These are phyloP conservation scores for Champsocephalus gunnari DNA, from an alignment of 2,797 vertebrate species.

Conservation along the genomic window DNA sequence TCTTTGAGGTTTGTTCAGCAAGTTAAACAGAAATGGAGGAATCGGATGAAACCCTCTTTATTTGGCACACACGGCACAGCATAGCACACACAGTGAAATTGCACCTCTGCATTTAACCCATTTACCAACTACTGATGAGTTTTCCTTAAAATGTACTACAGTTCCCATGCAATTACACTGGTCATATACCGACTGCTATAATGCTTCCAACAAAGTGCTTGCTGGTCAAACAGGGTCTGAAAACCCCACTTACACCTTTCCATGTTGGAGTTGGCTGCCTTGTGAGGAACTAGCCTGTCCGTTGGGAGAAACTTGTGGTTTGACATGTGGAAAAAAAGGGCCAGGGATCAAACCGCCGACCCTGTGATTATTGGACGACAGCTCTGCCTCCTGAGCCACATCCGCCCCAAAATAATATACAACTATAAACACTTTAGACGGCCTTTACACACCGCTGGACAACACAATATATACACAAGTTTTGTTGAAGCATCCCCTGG, in stretches of 20 bases:
- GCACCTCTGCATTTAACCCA: no score
- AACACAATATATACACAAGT: neutral
- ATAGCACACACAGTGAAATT: no score
- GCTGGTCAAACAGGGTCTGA: neutral
- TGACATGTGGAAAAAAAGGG: neutral
- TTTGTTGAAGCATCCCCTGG: neutral
- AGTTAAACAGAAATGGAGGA: no score
- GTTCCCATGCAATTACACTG: no score
- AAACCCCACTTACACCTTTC: neutral
- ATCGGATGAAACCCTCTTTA: no score
- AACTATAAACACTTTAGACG: constrained; percentile 1
- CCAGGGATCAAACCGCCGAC: constrained; percentile 6
- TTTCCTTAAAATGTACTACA: no score
- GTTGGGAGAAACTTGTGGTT: neutral
- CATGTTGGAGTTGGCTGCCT: neutral
- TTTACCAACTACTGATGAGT: no score
- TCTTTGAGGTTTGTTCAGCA: neutral
- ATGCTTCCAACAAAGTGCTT: neutral
- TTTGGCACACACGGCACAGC: no score
- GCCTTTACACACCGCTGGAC: neutral
- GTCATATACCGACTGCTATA: no score
- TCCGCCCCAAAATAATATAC: neutral
- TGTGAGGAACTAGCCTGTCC: neutral
- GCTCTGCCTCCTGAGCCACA: neutral
- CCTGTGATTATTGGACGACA: neutral